phyloP scores from a whole-genome alignment of 2,113 vertebrate species.

The Ancistrus triradiatus region DNA sequence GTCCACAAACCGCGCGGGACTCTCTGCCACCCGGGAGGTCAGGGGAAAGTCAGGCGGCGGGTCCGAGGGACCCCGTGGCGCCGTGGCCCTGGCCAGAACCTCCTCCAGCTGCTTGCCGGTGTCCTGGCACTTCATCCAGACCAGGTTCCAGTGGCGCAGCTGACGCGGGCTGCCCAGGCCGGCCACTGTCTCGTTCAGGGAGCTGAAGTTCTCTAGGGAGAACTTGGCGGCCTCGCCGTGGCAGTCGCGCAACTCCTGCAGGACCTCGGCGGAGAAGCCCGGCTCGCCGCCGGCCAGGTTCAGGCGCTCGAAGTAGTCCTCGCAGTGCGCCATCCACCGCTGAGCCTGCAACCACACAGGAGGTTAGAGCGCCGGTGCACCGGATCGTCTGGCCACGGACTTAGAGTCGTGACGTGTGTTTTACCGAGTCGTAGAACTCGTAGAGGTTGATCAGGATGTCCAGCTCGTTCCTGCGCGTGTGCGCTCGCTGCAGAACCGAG shows the following conservation, averaged over 20 bases:
- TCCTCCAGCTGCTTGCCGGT: constrained; percentile 65
- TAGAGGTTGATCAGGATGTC: constrained; percentile 67
- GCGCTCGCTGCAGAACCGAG: constrained; percentile 54
- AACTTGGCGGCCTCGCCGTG: constrained; percentile 66
- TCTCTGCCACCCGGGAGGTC: background rate
- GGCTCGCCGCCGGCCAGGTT: constrained; percentile 46
- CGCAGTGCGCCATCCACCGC: constrained; percentile 65
- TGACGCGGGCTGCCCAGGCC: constrained; percentile 62
- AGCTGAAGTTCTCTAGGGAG: constrained; percentile 69
- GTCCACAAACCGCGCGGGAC: constrained; percentile 12
- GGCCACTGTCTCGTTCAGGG: constrained; percentile 60
- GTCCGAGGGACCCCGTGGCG: background rate
- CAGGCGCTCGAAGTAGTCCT: constrained; percentile 62
- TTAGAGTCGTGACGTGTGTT: background rate
- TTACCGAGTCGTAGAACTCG: constrained; percentile 72
- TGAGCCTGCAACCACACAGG: constrained; percentile 55
- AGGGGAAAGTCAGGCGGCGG: background rate
- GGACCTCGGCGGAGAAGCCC: constrained; percentile 45
- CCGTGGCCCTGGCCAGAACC: constrained; percentile 5
- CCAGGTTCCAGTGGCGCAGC: constrained; percentile 61
- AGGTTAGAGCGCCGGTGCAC: too few species aligned
- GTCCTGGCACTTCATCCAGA: constrained; percentile 69
- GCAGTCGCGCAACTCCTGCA: constrained; percentile 63
- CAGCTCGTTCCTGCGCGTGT: constrained; percentile 59
- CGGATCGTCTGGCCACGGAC: too few species aligned